Conservation (phyloP, 2,797 vertebrate species). For the Spea hammondii region DNA sequence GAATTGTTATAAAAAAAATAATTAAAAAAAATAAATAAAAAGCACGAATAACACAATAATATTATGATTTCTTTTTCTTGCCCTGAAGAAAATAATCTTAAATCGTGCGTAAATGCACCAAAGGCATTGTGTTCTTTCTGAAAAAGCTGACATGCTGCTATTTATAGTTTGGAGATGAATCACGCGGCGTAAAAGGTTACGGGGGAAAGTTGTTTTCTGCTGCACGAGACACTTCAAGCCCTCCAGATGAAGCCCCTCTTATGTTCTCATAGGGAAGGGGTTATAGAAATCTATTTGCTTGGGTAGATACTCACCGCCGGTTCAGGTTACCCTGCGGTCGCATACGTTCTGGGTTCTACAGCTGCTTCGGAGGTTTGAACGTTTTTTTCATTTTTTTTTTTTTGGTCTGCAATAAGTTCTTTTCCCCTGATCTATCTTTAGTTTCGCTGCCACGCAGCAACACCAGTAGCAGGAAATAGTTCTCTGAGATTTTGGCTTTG, state of each 20-base stretch:
- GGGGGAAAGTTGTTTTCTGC: too few species aligned
- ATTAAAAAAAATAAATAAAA: neutral
- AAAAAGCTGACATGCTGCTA: neutral
- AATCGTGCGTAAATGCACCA: neutral
- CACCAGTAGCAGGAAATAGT: conserved; percentile 51
- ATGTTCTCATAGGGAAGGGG: neutral
- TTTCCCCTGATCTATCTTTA: conserved; percentile 34
- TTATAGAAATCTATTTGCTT: conserved; percentile 7
- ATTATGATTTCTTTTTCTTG: neutral
- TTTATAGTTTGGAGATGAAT: neutral
- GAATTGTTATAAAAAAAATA: neutral
- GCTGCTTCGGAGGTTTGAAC: neutral
- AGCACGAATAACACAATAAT: neutral
- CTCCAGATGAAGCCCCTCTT: neutral
- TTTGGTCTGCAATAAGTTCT: conserved; percentile 8
- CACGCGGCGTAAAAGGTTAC: too few species aligned
- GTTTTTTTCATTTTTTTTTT: neutral
- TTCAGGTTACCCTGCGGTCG: conserved; percentile 27
- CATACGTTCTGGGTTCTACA: neutral
- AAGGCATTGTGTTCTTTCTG: neutral
- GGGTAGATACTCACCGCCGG: conserved; percentile 5
- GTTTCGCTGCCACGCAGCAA: conserved; percentile 47
- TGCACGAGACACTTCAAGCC: too few species aligned
- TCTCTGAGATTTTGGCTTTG: conserved; percentile 36
- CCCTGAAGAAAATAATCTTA: neutral